A percentile compares a stretch with the other conserved stretches of the same genome.
These are phyloP conservation scores for Nineta flava DNA, from an alignment of 2,888 invertebrate species.

Conservation along the genomic window DNA sequence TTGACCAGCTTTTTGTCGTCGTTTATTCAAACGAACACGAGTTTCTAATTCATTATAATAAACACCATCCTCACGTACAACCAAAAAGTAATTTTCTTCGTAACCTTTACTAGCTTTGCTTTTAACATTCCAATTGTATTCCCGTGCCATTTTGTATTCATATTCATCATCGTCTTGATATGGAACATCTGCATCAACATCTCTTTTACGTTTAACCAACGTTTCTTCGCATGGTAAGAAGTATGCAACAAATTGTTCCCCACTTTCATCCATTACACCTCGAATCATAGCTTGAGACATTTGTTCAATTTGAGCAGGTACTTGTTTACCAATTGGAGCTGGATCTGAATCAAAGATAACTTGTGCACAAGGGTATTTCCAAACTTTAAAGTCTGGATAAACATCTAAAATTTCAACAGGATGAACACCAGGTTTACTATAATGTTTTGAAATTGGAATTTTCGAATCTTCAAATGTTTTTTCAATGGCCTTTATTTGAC, in stretches of 20 bases:
- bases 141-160: conserved; percentile 93
- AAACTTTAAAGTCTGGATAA: conserved; percentile 91
- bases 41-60: conserved; percentile 94
- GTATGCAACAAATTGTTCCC: conserved; percentile 98
- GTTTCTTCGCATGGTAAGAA: conserved; percentile 93
- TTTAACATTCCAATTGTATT: conserved; percentile 99
- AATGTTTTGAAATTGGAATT: conserved; percentile 74
- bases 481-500: conserved; percentile 94
- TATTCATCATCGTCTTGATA: conserved; percentile 86
- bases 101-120: conserved; percentile 75
- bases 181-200: conserved; percentile 55
- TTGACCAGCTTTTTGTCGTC: conserved; percentile 62
- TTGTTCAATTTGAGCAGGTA: conserved; percentile 82
- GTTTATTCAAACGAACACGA: conserved; percentile 82
- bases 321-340: conserved; percentile 73
- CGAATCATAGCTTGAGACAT: conserved; percentile 99
- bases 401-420: conserved; percentile 79
- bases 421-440: conserved; percentile 88
- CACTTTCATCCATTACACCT: conserved; percentile 98
- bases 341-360: conserved; percentile 99
- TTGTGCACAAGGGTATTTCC: conserved; percentile 96
- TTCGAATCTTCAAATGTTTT: conserved; percentile 91
- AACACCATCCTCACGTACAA: conserved; percentile 76
- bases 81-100: conserved; percentile 95
- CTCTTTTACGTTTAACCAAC: conserved; percentile 70